phyloP scores from a whole-genome alignment of 2,113 vertebrate genomes.

The Leptosomus discolor region DNA sequence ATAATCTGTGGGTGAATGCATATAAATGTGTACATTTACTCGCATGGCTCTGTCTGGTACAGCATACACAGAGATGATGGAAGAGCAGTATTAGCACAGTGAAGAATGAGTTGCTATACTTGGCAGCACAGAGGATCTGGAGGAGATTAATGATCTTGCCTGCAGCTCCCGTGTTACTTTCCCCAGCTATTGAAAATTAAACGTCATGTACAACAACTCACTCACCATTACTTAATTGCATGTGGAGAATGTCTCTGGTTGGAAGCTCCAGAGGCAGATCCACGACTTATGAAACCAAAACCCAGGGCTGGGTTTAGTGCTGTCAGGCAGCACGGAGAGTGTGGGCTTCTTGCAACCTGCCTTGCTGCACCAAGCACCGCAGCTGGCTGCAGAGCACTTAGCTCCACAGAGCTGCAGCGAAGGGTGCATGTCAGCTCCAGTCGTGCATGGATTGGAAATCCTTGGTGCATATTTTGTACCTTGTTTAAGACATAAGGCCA shows the following conservation, averaged over 20 bases:
- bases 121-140: conserved; percentile 60
- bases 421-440: not conserved
- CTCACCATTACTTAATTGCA: conserved; percentile 65
- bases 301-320: not conserved
- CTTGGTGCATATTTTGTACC: accelerated
- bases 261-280: conserved; percentile 47
- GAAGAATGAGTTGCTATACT: conserved; percentile 66
- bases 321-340: not conserved
- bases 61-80: conserved; percentile 4
- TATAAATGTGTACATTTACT: conserved; percentile 12
- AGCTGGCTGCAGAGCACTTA: not conserved
- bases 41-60: not conserved
- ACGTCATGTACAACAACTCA: conserved; percentile 24
- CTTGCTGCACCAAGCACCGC: not conserved
- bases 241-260: conserved; percentile 49
- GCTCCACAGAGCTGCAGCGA: not conserved
- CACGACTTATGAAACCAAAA: not conserved
- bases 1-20: conserved; percentile 43
- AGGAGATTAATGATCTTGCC: conserved; percentile 64
- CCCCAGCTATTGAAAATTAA: conserved; percentile 56
- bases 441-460: not conserved
- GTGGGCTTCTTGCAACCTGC: not conserved
- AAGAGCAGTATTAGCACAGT: conserved; percentile 37
- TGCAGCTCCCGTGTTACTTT: conserved; percentile 47
- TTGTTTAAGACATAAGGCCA: accelerated